These are phyloP conservation scores for Phortica magna DNA, from an alignment of 2,888 invertebrate species.

Conservation along the genomic window DNA sequence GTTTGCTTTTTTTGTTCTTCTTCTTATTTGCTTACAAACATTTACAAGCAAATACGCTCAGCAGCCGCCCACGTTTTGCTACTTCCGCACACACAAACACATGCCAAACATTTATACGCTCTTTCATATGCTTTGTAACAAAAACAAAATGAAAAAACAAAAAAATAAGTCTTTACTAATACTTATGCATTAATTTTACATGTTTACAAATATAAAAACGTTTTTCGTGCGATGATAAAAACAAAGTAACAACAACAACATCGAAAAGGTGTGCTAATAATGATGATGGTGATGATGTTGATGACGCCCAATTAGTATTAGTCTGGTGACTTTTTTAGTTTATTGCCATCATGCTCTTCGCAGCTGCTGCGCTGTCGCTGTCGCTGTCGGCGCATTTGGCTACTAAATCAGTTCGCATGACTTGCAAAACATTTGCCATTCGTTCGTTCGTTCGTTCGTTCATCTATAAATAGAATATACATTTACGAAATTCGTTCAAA, in stretches of 20 bases:
- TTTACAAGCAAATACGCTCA: slow-evolving; percentile 10
- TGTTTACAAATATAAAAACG: slow-evolving; percentile 3
- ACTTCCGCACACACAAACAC: neutral
- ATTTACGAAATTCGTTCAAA: neutral
- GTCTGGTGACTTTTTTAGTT: slow-evolving; percentile 21
- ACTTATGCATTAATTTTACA: neutral
- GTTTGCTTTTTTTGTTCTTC: slow-evolving; percentile 13
- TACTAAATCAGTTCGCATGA: neutral
- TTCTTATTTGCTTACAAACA: slow-evolving; percentile 51
- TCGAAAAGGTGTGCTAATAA: neutral
- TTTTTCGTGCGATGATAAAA: neutral
- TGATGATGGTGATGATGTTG: neutral
- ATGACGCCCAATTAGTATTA: slow-evolving; percentile 25
- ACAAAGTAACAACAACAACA: neutral
- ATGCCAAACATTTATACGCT: neutral
- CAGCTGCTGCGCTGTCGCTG: neutral
- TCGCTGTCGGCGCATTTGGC: neutral
- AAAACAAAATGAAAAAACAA: neutral
- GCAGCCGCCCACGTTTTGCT: neutral
- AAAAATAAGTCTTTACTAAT: neutral
- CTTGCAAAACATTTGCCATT: slow-evolving; percentile 24
- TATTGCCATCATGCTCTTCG: neutral
- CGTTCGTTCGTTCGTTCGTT: neutral
- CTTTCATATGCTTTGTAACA: neutral
- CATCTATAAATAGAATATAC: slow-evolving; percentile 6